Base-by-base conservation (phyloP, 2,797 vertebrate species). In the Chelidonichthys spinosus region DNA sequence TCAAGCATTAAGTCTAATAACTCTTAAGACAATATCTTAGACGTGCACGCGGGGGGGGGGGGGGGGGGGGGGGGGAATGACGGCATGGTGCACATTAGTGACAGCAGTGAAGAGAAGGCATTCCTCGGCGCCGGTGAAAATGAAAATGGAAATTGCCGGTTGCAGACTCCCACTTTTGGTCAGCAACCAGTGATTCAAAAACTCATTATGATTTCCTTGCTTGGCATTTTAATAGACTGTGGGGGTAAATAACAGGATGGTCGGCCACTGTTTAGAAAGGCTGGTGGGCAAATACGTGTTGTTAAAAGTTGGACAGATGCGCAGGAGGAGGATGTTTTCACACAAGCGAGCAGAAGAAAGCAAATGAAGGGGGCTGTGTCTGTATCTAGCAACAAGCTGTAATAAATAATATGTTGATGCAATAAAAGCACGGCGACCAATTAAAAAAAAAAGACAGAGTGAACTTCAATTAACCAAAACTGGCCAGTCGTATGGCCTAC, bases 171-270 rank as follows among this genome's bases (percentile, higher is more conserved):
- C 69, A 84, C 83, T 88, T 90, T 87, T 89, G 88, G 84, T 86
- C 83, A 84, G 83, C 67, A 72, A 69, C 69, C 35, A n/a, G 40
- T 56, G 67, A 89, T 89, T 92, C 66, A 82, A 84, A 91, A 92
- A 85, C 87, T 89, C 83, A 87, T 93, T 90, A 87, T 85, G 72
- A 88, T 77, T 90, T 88, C 76, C 77, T 90, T 83, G 82, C 87
- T 82, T 78, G 65, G 85, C 80, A 80, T 92, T 90, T 86, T 87
- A 90, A 87, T 89, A 76, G 78, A 85, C 84, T 83, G 78, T 77
- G 67, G 79, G 83, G 78, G 84, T 87, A 90, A 89, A 90, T 89
- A 87, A 87, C 72, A 69, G 75, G 76, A 76, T 59, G 58, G 74
- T 69, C 76, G 44, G 42, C 36, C 2, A 63, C 67, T 83, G 79